Evolutionary conservation across 2,797 vertebrate species (phyloP).

Genomic region (Takifugu rubripes): DNA sequence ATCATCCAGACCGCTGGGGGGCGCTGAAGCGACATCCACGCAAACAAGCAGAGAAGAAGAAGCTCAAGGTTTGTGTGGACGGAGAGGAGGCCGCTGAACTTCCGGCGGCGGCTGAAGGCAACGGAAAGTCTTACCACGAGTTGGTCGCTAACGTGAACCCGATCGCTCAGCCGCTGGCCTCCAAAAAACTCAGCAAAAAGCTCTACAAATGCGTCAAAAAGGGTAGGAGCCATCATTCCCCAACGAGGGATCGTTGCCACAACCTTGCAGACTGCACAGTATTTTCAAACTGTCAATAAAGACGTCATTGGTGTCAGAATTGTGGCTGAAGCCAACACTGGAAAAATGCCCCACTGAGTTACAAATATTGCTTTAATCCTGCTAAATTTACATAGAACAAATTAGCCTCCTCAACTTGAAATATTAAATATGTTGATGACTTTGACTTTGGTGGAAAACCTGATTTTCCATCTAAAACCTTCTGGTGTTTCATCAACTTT

Average conservation of each 20-base stretch:
- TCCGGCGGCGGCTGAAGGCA: constrained; percentile 5
- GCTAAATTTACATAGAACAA: neutral
- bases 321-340: too few relatives aligned
- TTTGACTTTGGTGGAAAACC: neutral
- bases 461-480: neutral
- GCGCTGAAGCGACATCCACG: neutral
- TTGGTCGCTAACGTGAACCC: constrained; percentile 51
- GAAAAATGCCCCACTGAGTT: neutral
- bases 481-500: neutral
- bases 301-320: too few relatives aligned
- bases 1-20: constrained; percentile 9
- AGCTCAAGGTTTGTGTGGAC: neutral
- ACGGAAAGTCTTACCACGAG: constrained; percentile 64
- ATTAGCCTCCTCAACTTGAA: neutral
- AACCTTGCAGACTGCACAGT: too few relatives aligned
- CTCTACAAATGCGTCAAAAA: constrained; percentile 96
- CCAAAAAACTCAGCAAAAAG: constrained; percentile 89
- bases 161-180: constrained; percentile 86
- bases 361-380: neutral
- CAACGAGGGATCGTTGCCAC: too few relatives aligned
- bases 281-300: too few relatives aligned
- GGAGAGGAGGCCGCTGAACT: constrained; percentile 32
- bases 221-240: constrained; percentile 65
- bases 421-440: neutral
- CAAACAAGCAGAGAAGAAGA: neutral